Evolutionary conservation across 2,113 vertebrate species (phyloP), one percentile per base, ranked within the genome.

Genomic region (Eudorcas thomsonii): DNA sequence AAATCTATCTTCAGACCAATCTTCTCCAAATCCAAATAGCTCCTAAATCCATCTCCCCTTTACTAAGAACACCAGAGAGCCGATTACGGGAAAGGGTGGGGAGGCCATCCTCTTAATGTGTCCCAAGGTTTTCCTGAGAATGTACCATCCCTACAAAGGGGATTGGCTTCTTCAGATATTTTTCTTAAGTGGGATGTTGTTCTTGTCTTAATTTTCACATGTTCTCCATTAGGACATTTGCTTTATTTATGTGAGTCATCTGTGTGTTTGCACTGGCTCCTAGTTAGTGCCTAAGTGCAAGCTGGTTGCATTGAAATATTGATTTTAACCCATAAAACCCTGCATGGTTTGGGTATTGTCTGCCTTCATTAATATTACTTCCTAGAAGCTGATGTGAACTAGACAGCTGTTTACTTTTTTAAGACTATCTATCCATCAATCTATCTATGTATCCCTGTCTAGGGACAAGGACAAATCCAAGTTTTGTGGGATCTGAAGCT

Each of bases 321-420:
- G 97, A 98, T 97, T 96, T 94, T 90, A 96, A 91, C 94, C 83
- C 80, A 98, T 96, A 96, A 93, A 91, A 36, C 88, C 71, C 64
- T 97, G 36, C 81, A 92, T 95, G 91, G 59, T 88, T 96, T 94
- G 62, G 30, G 23, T 89, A 11, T 59, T 98, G 52, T 93, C 74
- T 96, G 94, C 26, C 74, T 91, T 96, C 59, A 78, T 64, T 93
- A 90, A 91, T 91, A 95, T 94, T 94, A 80, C 64, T 94, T 97
- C 77, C 71, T 96, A 71, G 77, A 97, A 96, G 39, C 43, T 88
- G 39, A 93, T n/a, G 71, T 80, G 36, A 95, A 92, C 14, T 60
- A 80, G 43, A 96, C 9, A 50, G 45, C 6, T 57, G 12, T 36
- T 77, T 21, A 80, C 23, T 52, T 77, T 97, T 33, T 48, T 52